Evolutionary conservation across 2,888 invertebrate genomes (phyloP).

Genomic region (Halictus ligatus): DNA sequence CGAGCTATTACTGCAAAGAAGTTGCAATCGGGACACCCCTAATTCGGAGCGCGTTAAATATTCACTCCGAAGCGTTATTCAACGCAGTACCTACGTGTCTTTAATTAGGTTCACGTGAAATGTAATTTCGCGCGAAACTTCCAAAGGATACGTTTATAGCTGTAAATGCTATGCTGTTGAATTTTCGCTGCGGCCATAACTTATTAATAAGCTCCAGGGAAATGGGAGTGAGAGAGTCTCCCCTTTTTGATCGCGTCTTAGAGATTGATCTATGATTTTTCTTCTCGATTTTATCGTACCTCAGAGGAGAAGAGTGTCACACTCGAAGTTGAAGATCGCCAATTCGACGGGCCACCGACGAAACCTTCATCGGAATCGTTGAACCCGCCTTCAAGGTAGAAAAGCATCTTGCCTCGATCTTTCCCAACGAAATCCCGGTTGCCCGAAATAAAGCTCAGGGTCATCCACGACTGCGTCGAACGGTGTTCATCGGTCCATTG

Average conservation of each 20-base stretch:
- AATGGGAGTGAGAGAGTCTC: neutral
- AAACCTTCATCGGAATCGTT: neutral
- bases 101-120: neutral
- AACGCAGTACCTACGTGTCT: neutral
- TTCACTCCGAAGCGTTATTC: neutral
- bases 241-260: too few relatives aligned
- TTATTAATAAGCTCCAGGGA: neutral
- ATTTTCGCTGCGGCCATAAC: neutral
- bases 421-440: conserved; percentile 2
- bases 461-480: neutral
- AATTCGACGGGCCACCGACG: too few relatives aligned
- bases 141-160: neutral
- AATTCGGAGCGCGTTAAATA: too few relatives aligned
- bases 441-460: neutral
- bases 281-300: too few relatives aligned
- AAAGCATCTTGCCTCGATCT: neutral
- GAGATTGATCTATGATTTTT: too few relatives aligned
- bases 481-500: conserved; percentile 27
- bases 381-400: neutral
- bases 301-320: too few relatives aligned
- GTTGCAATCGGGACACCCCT: too few relatives aligned
- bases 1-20: too few relatives aligned
- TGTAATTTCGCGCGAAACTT: neutral
- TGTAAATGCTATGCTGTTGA: neutral
- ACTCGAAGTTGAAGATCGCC: too few relatives aligned